A percentile compares a stretch with the other conserved stretches of the same genome.
phyloP scores from a whole-genome alignment of 2,888 invertebrate species.

The Torymus tubicola region DNA sequence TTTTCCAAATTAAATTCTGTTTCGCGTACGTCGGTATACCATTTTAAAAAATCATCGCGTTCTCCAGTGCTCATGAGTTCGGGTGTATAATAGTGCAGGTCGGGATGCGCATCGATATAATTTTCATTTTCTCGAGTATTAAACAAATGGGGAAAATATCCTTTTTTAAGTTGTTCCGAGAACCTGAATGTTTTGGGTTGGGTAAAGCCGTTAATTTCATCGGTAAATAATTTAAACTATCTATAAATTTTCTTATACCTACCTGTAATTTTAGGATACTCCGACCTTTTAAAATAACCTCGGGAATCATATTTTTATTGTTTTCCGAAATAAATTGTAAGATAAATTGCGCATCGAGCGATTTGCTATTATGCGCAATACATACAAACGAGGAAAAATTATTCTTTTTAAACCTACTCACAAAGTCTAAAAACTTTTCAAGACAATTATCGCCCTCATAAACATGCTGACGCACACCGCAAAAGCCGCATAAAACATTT shows the following conservation, averaged over 20 bases:
- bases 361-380: neutral
- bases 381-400: too few species aligned
- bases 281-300: neutral
- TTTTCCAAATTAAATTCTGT: conserved; percentile 3
- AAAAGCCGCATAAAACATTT: too few species aligned
- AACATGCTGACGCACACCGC: too few species aligned
- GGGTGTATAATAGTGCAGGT: neutral
- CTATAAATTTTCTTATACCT: neutral
- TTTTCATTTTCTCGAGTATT: neutral
- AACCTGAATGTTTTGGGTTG: neutral
- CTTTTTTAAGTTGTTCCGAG: neutral
- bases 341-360: neutral
- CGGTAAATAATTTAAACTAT: neutral
- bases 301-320: too few species aligned
- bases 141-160: neutral
- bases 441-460: too few species aligned
- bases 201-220: neutral
- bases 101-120: neutral
- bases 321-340: neutral
- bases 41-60: too few species aligned
- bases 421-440: too few species aligned
- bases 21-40: too few species aligned
- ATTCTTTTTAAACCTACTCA: too few species aligned
- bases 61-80: neutral
- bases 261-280: neutral